phyloP scores from a whole-genome alignment of 2,888 invertebrate species.

The Spilosoma lubricipeda region DNA sequence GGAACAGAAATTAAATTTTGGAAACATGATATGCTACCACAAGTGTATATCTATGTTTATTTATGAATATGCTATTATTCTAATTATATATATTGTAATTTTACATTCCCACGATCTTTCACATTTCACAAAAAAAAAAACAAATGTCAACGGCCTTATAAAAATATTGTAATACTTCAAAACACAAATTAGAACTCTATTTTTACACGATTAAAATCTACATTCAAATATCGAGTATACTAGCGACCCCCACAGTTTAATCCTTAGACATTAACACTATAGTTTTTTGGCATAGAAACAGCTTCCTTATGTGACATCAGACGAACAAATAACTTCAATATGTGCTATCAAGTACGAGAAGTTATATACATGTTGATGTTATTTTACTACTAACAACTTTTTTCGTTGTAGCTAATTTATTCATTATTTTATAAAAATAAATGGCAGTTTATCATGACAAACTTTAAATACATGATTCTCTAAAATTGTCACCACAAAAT shows the following conservation, averaged over 20 bases:
- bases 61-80: background rate
- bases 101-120: slow-evolving; percentile 25
- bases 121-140: slow-evolving; percentile 21
- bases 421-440: background rate
- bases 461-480: too few relatives aligned
- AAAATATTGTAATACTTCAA: slow-evolving; percentile 12
- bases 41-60: too few relatives aligned
- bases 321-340: slow-evolving; percentile 51
- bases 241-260: slow-evolving; percentile 59
- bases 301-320: slow-evolving; percentile 49
- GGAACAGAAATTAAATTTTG: too few relatives aligned
- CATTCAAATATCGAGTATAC: slow-evolving; percentile 17
- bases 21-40: background rate
- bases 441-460: too few relatives aligned
- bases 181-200: slow-evolving; percentile 24
- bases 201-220: background rate
- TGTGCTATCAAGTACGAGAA: slow-evolving; percentile 28
- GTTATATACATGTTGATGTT: slow-evolving; percentile 15
- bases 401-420: background rate
- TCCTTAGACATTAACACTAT: slow-evolving; percentile 61
- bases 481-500: too few relatives aligned
- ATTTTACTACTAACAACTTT: background rate
- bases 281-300: slow-evolving; percentile 50
- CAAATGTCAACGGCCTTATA: slow-evolving; percentile 40
- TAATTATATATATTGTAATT: background rate